phyloP scores from a whole-genome alignment of 92 coral and sea anemone genomes.

The Porites evermanni region DNA sequence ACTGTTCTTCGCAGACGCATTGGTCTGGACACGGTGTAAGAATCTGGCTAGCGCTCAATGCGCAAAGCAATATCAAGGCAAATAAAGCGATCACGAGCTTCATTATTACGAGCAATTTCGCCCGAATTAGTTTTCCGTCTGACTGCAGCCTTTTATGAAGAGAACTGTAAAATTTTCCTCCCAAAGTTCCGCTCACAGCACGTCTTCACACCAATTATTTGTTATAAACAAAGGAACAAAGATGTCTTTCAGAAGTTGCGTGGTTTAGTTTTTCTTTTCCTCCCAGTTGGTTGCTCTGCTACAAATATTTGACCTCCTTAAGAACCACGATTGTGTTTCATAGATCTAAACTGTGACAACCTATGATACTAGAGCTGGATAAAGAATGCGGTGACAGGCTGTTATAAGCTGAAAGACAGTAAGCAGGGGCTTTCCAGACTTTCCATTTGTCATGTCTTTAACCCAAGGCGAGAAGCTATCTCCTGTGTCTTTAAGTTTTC shows the following conservation, averaged over 20 bases:
- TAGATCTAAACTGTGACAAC: not conserved
- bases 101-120: not conserved
- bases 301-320: conserved; percentile 21
- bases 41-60: conserved; percentile 17
- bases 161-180: not conserved
- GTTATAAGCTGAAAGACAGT: too few species aligned
- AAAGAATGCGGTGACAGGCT: not conserved
- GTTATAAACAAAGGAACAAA: conserved; percentile 5
- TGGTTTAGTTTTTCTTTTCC: not conserved
- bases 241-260: conserved; percentile 10
- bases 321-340: conserved; percentile 15
- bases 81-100: not conserved
- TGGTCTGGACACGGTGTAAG: conserved; percentile 44
- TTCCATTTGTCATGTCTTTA: too few species aligned
- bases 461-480: too few species aligned
- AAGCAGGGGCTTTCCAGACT: too few species aligned
- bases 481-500: too few species aligned
- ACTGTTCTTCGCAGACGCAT: conserved; percentile 59
- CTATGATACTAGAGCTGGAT: not conserved
- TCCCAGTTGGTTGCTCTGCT: not conserved
- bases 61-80: not conserved
- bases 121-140: not conserved
- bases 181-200: not conserved
- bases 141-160: not conserved
- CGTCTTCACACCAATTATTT: not conserved